These are phyloP conservation scores for Chymomyza costata DNA, from an alignment of 1,140 invertebrate genomes.

Conservation along the genomic window DNA sequence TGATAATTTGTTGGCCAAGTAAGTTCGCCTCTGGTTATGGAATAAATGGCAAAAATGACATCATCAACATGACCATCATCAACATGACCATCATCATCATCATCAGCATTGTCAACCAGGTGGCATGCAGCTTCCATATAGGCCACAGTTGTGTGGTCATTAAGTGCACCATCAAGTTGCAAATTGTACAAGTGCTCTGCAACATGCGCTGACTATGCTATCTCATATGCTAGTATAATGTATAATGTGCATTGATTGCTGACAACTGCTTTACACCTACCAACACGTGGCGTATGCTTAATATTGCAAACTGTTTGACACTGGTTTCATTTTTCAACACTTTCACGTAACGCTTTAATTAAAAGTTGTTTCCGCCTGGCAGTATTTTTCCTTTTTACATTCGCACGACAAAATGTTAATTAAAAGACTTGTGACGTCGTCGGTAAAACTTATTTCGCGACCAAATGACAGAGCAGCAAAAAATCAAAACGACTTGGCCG, in stretches of 20 bases:
- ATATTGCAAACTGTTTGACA: slow-evolving; percentile 1
- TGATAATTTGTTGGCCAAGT: slow-evolving; percentile 15
- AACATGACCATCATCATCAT: slow-evolving; percentile 7
- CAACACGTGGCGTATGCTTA: slow-evolving; percentile 19
- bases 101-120: background rate
- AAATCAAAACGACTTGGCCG: too few relatives aligned
- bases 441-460: background rate
- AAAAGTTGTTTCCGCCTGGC: slow-evolving; percentile 39
- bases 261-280: slow-evolving; percentile 8
- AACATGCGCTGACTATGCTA: slow-evolving; percentile 5
- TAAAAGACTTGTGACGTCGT: slow-evolving; percentile 32
- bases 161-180: background rate
- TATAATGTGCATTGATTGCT: slow-evolving; percentile 3
- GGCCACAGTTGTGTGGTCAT: background rate
- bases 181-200: background rate
- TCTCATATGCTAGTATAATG: slow-evolving; percentile 13
- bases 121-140: slow-evolving; percentile 19
- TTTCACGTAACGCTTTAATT: slow-evolving; percentile 33
- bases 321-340: too few relatives aligned
- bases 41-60: slow-evolving; percentile 34
- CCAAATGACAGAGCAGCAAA: too few relatives aligned
- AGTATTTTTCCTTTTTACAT: slow-evolving; percentile 2
- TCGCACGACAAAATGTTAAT: slow-evolving; percentile 59
- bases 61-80: slow-evolving; percentile 19
- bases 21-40: too few relatives aligned